A percentile compares a stretch with the other conserved stretches of the same genome.
phyloP scores from a whole-genome alignment of 1,140 invertebrate species.

The Diorhabda carinulata region DNA sequence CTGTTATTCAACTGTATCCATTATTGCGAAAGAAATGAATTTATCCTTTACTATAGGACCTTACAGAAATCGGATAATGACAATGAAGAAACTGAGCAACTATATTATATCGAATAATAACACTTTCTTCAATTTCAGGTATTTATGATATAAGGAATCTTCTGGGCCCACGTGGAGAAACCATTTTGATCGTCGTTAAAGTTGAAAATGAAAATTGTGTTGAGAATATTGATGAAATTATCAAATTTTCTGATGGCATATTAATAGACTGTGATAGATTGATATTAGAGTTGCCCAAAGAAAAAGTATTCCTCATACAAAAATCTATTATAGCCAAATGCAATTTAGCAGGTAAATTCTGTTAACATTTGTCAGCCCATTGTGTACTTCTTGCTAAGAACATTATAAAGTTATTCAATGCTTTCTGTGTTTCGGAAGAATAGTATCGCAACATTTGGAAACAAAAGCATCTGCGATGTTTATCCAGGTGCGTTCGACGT shows the following conservation, averaged over 20 bases:
- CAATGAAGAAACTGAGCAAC: too few relatives aligned
- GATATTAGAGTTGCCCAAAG: slow-evolving; percentile 73
- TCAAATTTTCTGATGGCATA: slow-evolving; percentile 65
- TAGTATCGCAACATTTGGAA: too few relatives aligned
- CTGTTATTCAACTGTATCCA: too few relatives aligned
- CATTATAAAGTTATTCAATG: too few relatives aligned
- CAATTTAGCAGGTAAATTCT: slow-evolving; percentile 50
- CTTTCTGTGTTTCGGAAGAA: too few relatives aligned
- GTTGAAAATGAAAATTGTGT: slow-evolving; percentile 74
- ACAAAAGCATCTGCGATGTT: too few relatives aligned
- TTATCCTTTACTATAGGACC: too few relatives aligned
- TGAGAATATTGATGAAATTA: slow-evolving; percentile 70
- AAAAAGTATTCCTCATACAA: slow-evolving; percentile 82
- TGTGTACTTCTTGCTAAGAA: too few relatives aligned
- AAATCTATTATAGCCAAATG: slow-evolving; percentile 78
- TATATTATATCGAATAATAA: too few relatives aligned
- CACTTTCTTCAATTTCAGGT: not conserved
- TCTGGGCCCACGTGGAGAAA: slow-evolving; percentile 64
- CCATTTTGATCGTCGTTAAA: slow-evolving; percentile 53
- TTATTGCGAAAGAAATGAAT: too few relatives aligned
- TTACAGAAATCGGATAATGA: too few relatives aligned
- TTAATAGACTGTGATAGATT: slow-evolving; percentile 74
- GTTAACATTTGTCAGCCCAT: not conserved
- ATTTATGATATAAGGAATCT: slow-evolving; percentile 54
- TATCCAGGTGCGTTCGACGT: too few relatives aligned